A percentile compares a stretch with the other conserved stretches of the same genome.
phyloP scores from a whole-genome alignment of 1,140 invertebrate species.

The Gonatopus flavifemur region DNA sequence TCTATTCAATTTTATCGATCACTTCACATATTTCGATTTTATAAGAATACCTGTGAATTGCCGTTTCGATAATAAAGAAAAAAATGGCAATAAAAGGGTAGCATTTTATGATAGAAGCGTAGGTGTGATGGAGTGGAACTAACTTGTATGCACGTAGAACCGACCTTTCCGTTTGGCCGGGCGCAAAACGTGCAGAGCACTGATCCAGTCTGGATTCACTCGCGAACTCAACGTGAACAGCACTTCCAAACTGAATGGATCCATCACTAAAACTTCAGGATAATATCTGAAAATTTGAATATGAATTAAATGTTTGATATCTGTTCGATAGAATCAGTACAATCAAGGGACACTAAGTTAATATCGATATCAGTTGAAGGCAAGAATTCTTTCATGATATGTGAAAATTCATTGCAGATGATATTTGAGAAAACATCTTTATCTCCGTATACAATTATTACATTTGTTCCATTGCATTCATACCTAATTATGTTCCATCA shows the following conservation, averaged over 20 bases:
- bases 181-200: conserved; percentile 86
- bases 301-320: conserved; percentile 4
- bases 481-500: too few species aligned
- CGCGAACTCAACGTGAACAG: conserved; percentile 90
- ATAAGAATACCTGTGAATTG: too few species aligned
- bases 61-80: too few species aligned
- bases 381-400: too few species aligned
- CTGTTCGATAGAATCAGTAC: not conserved
- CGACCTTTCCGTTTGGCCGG: conserved; percentile 81
- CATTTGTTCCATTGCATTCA: too few species aligned
- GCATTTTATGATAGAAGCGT: conserved; percentile 42
- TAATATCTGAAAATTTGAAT: conserved; percentile 76
- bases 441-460: too few species aligned
- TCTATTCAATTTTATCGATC: too few species aligned
- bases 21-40: too few species aligned
- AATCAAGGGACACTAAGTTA: not conserved
- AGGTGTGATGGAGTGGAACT: conserved; percentile 60
- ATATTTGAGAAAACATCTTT: too few species aligned
- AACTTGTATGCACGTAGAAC: conserved; percentile 60
- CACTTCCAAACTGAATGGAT: conserved; percentile 93
- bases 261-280: conserved; percentile 95
- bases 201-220: conserved; percentile 98
- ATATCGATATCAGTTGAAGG: too few species aligned
- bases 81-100: conserved; percentile 24
- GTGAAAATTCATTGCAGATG: too few species aligned